These are phyloP conservation scores for Amphipyra tragopoginis DNA, from an alignment of 2,888 invertebrate genomes.

Conservation along the genomic window DNA sequence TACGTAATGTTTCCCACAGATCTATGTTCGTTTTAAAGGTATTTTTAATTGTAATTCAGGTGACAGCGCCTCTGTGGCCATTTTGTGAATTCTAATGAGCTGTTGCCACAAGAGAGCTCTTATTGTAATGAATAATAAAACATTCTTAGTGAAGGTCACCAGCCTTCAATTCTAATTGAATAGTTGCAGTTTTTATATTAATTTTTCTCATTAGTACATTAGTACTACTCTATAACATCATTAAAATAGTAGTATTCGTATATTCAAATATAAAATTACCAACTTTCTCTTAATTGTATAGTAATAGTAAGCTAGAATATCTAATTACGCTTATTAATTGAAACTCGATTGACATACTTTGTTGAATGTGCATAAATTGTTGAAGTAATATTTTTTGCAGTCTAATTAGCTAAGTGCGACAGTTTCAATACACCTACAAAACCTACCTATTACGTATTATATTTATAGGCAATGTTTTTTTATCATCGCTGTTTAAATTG, in stretches of 20 bases:
- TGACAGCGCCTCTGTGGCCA: not conserved
- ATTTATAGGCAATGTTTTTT: not conserved
- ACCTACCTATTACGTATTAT: no score
- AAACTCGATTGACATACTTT: conserved; percentile 16
- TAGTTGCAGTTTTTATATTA: no score
- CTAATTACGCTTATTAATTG: not conserved
- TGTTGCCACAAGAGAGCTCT: not conserved
- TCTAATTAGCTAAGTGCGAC: not conserved
- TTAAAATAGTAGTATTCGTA: no score
- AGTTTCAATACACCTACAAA: not conserved
- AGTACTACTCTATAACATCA: no score
- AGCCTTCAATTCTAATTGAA: no score
- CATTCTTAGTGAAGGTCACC: not conserved
- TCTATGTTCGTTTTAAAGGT: no score
- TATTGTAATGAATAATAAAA: not conserved
- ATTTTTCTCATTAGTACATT: no score
- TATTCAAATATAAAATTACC: no score
- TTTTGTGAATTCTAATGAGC: conserved; percentile 1
- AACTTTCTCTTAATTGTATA: no score
- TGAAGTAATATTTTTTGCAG: conserved; percentile 17
- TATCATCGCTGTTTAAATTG: conserved; percentile 8
- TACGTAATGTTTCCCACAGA: conserved; percentile 24
- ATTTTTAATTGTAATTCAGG: conserved; percentile 26
- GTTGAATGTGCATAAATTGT: not conserved
- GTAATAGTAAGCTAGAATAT: not conserved